phyloP scores from a whole-genome alignment of 2,113 vertebrate species.

The Formicarius rufipectus region DNA sequence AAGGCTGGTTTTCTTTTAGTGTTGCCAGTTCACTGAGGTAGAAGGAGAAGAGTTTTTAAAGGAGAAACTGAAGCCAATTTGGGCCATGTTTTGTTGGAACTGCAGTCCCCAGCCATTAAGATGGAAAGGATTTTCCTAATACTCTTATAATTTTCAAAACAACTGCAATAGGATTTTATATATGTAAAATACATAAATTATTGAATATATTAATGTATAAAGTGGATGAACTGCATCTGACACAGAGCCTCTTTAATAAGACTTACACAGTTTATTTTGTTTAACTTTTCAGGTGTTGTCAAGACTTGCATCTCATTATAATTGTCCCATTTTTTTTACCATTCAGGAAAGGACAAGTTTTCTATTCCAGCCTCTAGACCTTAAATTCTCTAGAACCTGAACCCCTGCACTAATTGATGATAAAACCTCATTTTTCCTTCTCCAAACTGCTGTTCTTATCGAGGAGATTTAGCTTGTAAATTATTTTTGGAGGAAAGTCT shows the following conservation, averaged over 20 bases:
- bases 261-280: not conserved
- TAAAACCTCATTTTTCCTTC: not conserved
- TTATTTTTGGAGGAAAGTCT: not conserved
- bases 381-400: not conserved
- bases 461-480: not conserved
- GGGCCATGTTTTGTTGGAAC: not conserved
- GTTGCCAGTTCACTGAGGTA: not conserved
- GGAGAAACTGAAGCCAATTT: not conserved
- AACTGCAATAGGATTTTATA: not conserved
- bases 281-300: not conserved
- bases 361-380: not conserved
- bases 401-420: not conserved
- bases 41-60: not conserved
- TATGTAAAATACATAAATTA: not conserved
- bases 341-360: not conserved
- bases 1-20: not conserved
- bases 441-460: not conserved
- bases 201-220: not conserved
- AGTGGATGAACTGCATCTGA: not conserved
- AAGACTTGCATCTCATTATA: not conserved
- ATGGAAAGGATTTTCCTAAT: not conserved
- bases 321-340: not conserved
- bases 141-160: not conserved
- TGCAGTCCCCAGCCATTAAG: not conserved
- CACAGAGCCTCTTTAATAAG: not conserved